Evolutionary conservation across 1,140 invertebrate species (phyloP), one percentile per base, ranked within the genome.

Genomic region (Carcinoscorpius rotundicauda): DNA sequence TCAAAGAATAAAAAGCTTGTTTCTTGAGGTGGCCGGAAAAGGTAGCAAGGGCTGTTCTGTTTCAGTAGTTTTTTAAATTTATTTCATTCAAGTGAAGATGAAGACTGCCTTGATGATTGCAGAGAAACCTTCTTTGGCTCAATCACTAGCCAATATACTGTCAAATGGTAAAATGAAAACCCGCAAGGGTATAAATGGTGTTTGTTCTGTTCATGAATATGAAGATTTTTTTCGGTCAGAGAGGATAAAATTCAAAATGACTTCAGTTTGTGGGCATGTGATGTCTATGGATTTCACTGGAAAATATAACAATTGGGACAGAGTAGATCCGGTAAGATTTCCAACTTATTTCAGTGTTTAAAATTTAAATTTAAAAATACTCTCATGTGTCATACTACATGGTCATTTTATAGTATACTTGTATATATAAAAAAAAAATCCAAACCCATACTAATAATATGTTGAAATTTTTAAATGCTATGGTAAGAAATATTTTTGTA

Each of bases 251-350:
- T 97, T 91, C 74, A 91, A 92, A 79, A 97, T 99, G 91, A 99
- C 96, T 4, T 97, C 93, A 4, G 97, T 99, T 1, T 98, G 94
- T 78, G 97, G 97, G 4, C 97, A 99, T 81, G 94, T 99, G 0
- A 95, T 97, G 89, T 87, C 86, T 55, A 80, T 97, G 69, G 96
- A 99, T 80, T 99, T 99, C 76, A 85, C 86, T 61, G 86, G 88
- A 57, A 96, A 95, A 78, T 99, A 91, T 74, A 99, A 98, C 75
- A 97, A 92, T 72, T 99, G 97, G 97, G 93, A 99, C 74, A 87
- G 88, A 78, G 92, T 97, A 52, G 95, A 99, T 81, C 97, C 97
- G 6, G 87, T 93, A 80, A 80, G 81, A 6, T 55, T 55, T 8
- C 53, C 6, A 8, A 8, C n/a, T 8, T 0, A 8, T 55, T 6